These are phyloP conservation scores for Diorhabda sublineata DNA, from an alignment of 1,140 invertebrate genomes.

Conservation along the genomic window DNA sequence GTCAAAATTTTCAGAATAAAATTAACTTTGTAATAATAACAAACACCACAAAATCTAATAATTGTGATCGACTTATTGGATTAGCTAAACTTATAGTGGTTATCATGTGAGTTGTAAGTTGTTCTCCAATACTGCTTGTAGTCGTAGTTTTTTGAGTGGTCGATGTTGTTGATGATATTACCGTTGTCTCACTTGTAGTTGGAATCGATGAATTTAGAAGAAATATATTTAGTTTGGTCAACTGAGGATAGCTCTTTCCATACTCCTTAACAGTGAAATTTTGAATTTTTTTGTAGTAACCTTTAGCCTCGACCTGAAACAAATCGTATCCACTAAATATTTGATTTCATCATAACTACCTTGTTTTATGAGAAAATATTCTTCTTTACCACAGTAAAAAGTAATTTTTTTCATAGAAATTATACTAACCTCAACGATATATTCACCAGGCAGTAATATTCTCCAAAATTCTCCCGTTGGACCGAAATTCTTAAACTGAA, in stretches of 20 bases:
- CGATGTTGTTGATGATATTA: background rate
- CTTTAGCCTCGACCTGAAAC: constrained; percentile 6
- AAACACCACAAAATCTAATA: no score
- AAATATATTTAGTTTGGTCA: background rate
- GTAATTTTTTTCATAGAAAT: background rate
- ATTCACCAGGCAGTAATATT: constrained; percentile 42
- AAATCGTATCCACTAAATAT: background rate
- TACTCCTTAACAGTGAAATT: background rate
- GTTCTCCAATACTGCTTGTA: no score
- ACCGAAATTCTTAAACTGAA: constrained; percentile 36
- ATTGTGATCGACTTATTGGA: no score
- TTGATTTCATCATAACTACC: background rate
- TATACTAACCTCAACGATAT: constrained; percentile 36
- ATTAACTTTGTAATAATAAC: no score
- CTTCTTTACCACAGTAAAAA: background rate
- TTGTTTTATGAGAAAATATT: background rate
- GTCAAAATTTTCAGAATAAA: no score
- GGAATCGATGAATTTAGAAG: background rate
- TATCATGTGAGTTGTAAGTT: no score
- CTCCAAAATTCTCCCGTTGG: constrained; percentile 42
- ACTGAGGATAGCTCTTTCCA: background rate
- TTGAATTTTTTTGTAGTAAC: background rate
- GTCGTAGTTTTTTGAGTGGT: no score
- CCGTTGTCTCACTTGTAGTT: background rate
- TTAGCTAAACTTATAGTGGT: no score